Base-by-base conservation (phyloP, 2,888 invertebrate genomes). In the Sclerodermus sp. region DNA sequence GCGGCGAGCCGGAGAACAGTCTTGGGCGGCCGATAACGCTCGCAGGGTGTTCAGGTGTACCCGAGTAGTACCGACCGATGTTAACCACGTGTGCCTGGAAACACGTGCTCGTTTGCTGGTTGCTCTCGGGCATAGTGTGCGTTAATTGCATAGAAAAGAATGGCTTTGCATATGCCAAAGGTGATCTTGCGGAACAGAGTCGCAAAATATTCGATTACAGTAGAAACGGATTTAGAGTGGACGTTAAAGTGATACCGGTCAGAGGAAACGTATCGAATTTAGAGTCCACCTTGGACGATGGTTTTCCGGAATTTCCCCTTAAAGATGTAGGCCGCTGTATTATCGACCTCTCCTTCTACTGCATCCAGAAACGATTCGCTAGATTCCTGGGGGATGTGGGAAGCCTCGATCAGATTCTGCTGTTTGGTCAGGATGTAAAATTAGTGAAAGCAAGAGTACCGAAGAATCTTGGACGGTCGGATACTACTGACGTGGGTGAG, bases 341-440 rank as follows among this genome's bases (percentile, higher is more conserved):
- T 39, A 47, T 83, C 18, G 80, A 81, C 60, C 68, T 85, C 1
- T 86, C 85, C 0, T 81, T 83, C 49, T 69, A 77, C 18, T 86
- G 86, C 64, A 74, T 84, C 17, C 85, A 84, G 66, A 82, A 79
- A 55, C 83, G 84, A 62, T 80, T 85, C 1, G 73, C 84, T 8
- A 64, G 82, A 40, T 86, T 84, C 72, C 68, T 86, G 51, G 82
- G 83, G 49, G 79, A 81, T 15, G 71, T 86, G 1, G 81, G 82
- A 52, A 76, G 78, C 40, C 68, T 85, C 44, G 79, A 81, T 56
- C 82, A 84, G 60, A 81, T 85, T 54, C 80, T 81, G 8, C 73
- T 85, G 31, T 68, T 84, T 45, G 85, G 85, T 1, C 81, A 82
- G 51, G 81, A 80, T 60, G 76, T 85, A 1, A 83, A 81, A 60